These are phyloP conservation scores for Alouatta palliata DNA, from an alignment of 2,113 vertebrate genomes.

Conservation along the genomic window DNA sequence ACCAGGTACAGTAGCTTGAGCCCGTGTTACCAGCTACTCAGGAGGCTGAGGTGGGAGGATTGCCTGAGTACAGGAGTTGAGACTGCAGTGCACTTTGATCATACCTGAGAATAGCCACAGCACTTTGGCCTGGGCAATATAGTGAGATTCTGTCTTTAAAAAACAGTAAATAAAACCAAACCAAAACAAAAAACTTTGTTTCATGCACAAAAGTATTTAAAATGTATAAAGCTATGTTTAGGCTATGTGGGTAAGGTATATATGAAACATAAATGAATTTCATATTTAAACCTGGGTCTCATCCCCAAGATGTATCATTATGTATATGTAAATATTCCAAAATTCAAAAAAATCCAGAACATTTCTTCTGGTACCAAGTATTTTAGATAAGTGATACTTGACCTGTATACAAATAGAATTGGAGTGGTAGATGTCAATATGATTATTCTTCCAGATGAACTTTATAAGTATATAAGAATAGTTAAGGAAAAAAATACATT, in stretches of 20 bases:
- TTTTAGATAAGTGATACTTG: neutral
- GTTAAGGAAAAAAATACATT: neutral
- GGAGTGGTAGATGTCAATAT: neutral
- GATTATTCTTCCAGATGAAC: neutral
- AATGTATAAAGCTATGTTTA: neutral
- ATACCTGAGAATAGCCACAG: neutral
- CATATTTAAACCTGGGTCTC: neutral
- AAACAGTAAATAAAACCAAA: neutral
- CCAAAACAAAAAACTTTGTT: neutral
- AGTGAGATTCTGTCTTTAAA: neutral
- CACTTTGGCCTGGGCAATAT: neutral
- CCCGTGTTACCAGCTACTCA: neutral
- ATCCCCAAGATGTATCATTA: neutral
- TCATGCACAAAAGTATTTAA: neutral
- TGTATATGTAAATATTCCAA: neutral
- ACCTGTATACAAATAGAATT: neutral
- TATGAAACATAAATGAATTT: neutral
- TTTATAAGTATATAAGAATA: neutral
- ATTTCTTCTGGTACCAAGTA: neutral
- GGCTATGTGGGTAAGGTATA: neutral
- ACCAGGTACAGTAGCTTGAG: neutral
- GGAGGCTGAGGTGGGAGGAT: neutral
- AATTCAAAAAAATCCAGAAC: neutral
- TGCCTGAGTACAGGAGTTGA: neutral
- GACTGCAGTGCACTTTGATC: neutral